Percentiles rank a stretch among this genome's conserved stretches.
Conservation (phyloP, 2,888 invertebrate genomes). For the Agonopterix subpropinquella region DNA sequence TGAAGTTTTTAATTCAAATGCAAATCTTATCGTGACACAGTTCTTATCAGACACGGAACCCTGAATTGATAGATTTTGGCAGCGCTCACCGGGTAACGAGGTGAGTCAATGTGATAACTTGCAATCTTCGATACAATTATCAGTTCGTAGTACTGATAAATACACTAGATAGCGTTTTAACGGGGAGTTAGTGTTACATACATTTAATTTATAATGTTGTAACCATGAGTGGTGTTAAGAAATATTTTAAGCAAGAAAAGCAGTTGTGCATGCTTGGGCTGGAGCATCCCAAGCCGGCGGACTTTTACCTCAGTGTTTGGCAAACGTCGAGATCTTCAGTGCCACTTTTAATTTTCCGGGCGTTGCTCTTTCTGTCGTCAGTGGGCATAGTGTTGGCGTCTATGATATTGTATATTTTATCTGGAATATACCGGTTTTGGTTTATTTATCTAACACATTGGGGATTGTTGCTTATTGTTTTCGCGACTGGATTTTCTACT, state of each 20-base stretch:
- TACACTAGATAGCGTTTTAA: background rate
- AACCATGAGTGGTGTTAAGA: conserved; percentile 49
- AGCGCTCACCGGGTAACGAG: conserved; percentile 8
- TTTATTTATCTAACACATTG: conserved; percentile 74
- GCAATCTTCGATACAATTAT: conserved; percentile 8
- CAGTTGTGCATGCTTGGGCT: conserved; percentile 42
- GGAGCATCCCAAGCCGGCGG: conserved; percentile 47
- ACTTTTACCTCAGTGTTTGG: conserved; percentile 62
- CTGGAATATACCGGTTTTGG: conserved; percentile 46
- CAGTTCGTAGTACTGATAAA: conserved; percentile 7
- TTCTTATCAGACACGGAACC: no score
- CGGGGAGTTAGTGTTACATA: background rate
- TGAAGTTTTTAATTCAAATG: background rate
- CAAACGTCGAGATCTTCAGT: conserved; percentile 53
- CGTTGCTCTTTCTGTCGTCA: conserved; percentile 46
- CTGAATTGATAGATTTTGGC: background rate
- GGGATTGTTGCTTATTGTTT: conserved; percentile 52
- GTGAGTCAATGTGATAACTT: conserved; percentile 29
- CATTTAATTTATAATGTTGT: background rate
- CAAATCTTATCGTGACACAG: no score
- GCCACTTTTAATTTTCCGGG: conserved; percentile 53
- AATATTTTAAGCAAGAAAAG: conserved; percentile 50
- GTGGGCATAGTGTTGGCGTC: conserved; percentile 50
- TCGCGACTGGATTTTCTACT: conserved; percentile 49
- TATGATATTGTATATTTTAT: conserved; percentile 36